Base-by-base conservation (phyloP, 1,140 invertebrate genomes). In the Ips typographus region DNA sequence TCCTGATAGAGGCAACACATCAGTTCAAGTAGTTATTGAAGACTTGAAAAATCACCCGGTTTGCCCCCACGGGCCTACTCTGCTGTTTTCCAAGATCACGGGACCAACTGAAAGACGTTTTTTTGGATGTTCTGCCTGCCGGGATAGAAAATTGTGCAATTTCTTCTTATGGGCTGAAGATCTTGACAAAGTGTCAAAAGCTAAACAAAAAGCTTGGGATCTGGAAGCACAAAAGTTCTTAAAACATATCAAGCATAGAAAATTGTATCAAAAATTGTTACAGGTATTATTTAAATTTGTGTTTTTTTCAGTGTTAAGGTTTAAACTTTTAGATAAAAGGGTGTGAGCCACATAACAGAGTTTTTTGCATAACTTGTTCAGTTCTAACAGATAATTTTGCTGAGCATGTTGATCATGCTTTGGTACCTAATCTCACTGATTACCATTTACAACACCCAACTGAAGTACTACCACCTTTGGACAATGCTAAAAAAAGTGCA, bases 51-150 rank as follows among this genome's bases (percentile, higher is more conserved):
- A 78, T 4, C 82, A 87, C 78, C 86, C 86, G 1, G 42, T 80
- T 7, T 88, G 86, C 73, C 76, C 83, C 5, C 86, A 90, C 75
- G 88, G 91, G 7, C 91, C 91, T 65, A 87, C 89, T 38, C 80
- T 92, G 65, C 79, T 91, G 70, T 92, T 92, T 84, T 86, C 85
- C 40, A 80, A 80, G 71, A 77, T 77, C 61, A 70, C 73, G 4
- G 64, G 82, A 40, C 76, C 77, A 4, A 68, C 73, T 38, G 77
- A 73, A 6, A 66, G 72, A 2, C 77, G 73, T 68, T 94, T 88
- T 80, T 94, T 85, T 80, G 87, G 88, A 1, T 95, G 94, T 79
- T 88, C 94, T 1, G 91, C 91, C 2, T 92, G 89, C 75, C 84
- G 93, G 66, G 88, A 92, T 75, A 79, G 85, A 71, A 93, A 92